Evolutionary conservation across 2,797 vertebrate genomes (phyloP).

Genomic region (Propithecus perrieri): DNA sequence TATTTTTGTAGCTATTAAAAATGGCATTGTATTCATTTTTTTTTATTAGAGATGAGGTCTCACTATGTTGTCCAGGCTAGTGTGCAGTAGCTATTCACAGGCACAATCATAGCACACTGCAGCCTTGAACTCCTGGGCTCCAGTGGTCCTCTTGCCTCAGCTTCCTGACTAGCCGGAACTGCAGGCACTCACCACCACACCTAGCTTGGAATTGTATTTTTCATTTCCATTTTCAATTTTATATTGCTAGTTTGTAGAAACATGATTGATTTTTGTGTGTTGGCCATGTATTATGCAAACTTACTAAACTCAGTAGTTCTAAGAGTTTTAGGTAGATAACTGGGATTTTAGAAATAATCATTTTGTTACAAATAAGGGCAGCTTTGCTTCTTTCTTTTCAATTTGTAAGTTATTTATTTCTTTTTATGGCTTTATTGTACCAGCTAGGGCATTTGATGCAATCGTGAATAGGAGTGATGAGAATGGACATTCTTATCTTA

Average conservation of each 20-base stretch:
- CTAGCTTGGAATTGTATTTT: neutral
- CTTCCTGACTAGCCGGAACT: neutral
- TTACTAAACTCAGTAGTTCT: neutral
- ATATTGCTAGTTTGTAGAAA: neutral
- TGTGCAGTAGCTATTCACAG: neutral
- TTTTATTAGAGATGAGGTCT: neutral
- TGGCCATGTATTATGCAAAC: neutral
- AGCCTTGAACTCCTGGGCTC: neutral
- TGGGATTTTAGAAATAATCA: neutral
- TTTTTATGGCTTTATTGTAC: neutral
- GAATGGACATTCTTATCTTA: neutral
- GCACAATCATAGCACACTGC: neutral
- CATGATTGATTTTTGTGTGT: neutral
- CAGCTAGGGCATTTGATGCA: neutral
- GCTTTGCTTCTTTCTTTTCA: neutral
- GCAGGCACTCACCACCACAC: neutral
- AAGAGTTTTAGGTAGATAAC: neutral
- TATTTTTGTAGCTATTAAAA: constrained; percentile 8
- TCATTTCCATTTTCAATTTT: neutral
- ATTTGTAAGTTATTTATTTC: neutral
- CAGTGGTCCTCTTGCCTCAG: neutral
- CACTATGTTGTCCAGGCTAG: neutral
- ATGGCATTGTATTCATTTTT: neutral
- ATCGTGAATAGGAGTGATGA: neutral
- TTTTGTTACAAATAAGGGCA: constrained; percentile 14